A percentile compares a stretch with the other conserved stretches of the same genome.
These are phyloP conservation scores for Synanthedon myopaeformis DNA, from an alignment of 2,888 invertebrate genomes.

Conservation along the genomic window DNA sequence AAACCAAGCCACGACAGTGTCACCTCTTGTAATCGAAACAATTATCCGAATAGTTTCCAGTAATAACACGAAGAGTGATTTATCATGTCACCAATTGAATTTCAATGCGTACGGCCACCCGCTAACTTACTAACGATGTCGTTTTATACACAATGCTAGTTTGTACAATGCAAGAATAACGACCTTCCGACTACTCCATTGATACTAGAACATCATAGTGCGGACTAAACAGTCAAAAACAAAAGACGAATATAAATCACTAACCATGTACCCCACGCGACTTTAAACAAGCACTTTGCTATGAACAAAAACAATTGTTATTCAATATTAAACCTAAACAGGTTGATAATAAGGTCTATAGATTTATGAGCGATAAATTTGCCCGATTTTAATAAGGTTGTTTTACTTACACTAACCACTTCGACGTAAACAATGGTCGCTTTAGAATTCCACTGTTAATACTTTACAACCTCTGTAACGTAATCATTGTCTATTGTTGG, in stretches of 20 bases:
- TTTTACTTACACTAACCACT: slow-evolving; percentile 37
- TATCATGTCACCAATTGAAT: slow-evolving; percentile 61
- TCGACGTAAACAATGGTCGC: slow-evolving; percentile 57
- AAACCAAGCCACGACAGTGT: neutral
- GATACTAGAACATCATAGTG: slow-evolving; percentile 30
- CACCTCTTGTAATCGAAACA: slow-evolving; percentile 33
- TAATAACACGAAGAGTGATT: slow-evolving; percentile 39
- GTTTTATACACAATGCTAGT: slow-evolving; percentile 57
- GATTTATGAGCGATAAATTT: too few species aligned
- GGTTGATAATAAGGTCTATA: neutral
- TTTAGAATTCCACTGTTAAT: slow-evolving; percentile 53
- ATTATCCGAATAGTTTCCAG: slow-evolving; percentile 42
- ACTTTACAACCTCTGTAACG: slow-evolving; percentile 50
- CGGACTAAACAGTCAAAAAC: slow-evolving; percentile 65
- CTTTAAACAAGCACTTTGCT: slow-evolving; percentile 17
- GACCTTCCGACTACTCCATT: slow-evolving; percentile 52
- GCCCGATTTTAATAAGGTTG: slow-evolving; percentile 13
- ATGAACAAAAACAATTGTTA: neutral
- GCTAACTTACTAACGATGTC: slow-evolving; percentile 65
- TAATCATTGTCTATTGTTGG: slow-evolving; percentile 54
- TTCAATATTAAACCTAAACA: neutral
- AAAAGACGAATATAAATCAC: slow-evolving; percentile 67
- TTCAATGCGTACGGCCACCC: slow-evolving; percentile 64
- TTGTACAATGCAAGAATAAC: slow-evolving; percentile 64
- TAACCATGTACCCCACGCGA: slow-evolving; percentile 39